A percentile compares a stretch with the other conserved stretches of the same genome.
These are phyloP conservation scores for Emesis castigata DNA, from an alignment of 2,888 invertebrate species.

Conservation along the genomic window DNA sequence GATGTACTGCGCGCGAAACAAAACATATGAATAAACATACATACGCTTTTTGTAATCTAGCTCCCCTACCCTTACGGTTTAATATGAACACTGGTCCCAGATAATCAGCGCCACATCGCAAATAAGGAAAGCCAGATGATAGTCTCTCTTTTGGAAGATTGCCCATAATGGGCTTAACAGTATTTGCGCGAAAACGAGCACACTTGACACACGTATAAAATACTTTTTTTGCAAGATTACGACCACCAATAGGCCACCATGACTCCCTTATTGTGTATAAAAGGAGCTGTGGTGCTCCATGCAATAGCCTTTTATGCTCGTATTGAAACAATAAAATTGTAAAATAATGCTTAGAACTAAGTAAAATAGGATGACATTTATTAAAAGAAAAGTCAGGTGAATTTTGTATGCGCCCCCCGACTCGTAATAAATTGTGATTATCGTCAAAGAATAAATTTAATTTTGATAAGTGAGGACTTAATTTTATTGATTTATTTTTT, in stretches of 20 bases:
- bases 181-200: constrained; percentile 29
- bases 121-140: constrained; percentile 14
- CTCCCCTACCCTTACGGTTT: constrained; percentile 39
- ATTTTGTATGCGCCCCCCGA: too few relatives aligned
- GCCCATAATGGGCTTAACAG: constrained; percentile 48
- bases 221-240: constrained; percentile 37
- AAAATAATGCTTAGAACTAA: too few relatives aligned
- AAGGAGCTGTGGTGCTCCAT: too few relatives aligned
- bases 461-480: too few relatives aligned
- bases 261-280: background rate
- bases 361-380: too few relatives aligned
- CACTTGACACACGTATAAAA: constrained; percentile 42
- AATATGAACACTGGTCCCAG: constrained; percentile 35
- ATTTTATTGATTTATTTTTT: too few relatives aligned
- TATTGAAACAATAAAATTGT: too few relatives aligned
- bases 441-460: too few relatives aligned
- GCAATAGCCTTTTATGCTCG: too few relatives aligned
- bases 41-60: constrained; percentile 25
- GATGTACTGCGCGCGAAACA: background rate
- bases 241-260: constrained; percentile 50
- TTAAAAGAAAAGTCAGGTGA: too few relatives aligned
- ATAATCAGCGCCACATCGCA: constrained; percentile 27
- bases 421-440: too few relatives aligned
- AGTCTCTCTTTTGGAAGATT: constrained; percentile 43
- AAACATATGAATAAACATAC: constrained; percentile 40